phyloP scores from a whole-genome alignment of 2,797 vertebrate species.

The Choloepus didactylus region DNA sequence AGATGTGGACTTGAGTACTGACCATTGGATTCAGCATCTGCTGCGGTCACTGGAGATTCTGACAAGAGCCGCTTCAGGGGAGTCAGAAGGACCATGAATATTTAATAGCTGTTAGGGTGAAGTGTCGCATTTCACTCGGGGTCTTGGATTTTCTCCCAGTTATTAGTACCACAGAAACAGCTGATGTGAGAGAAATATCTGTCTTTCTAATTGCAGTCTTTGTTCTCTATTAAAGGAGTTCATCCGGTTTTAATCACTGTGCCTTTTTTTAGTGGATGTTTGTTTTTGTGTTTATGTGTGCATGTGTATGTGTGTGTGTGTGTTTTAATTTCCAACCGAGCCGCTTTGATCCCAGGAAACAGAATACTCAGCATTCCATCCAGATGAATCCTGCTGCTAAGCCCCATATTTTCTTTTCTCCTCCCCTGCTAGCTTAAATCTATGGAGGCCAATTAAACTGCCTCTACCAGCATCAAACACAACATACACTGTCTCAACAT shows the following conservation, averaged over 20 bases:
- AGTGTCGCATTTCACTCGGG: neutral
- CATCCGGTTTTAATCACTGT: conserved; percentile 61
- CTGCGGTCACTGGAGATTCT: neutral
- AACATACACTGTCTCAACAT: conserved; percentile 5
- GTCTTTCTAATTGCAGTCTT: conserved; percentile 21
- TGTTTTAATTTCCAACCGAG: conserved; percentile 59
- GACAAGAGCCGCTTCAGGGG: neutral
- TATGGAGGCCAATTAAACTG: conserved; percentile 79
- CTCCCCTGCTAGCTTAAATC: conserved; percentile 67
- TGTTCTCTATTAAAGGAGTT: conserved; percentile 60
- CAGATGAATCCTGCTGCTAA: conserved; percentile 63
- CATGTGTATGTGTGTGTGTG: neutral
- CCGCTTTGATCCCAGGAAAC: conserved; percentile 81
- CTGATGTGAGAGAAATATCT: conserved; percentile 32
- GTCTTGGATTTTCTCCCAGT: neutral
- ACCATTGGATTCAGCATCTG: too few species aligned
- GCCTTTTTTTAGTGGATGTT: conserved; percentile 57
- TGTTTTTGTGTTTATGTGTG: conserved; percentile 8
- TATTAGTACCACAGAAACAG: conserved; percentile 18
- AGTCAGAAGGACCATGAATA: neutral
- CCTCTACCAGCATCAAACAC: conserved; percentile 76
- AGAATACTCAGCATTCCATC: conserved; percentile 70
- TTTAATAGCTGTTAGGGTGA: neutral
- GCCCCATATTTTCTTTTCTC: conserved; percentile 56
- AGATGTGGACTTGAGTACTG: fast-evolving